phyloP scores from a whole-genome alignment of 2,113 vertebrate species.

The Cavia aperea region DNA sequence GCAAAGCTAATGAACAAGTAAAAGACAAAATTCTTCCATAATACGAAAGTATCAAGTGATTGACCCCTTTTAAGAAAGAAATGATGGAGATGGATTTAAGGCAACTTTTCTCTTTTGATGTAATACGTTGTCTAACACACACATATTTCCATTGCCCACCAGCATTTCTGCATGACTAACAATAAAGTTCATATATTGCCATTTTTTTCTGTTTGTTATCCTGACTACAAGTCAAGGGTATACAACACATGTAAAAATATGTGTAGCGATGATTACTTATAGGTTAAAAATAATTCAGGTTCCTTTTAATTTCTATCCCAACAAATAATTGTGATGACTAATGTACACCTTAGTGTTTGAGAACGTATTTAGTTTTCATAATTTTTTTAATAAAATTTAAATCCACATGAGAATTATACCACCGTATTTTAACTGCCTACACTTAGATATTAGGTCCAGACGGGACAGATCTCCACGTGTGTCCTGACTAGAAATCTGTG shows the following conservation, averaged over 20 bases:
- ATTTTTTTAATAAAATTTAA: background rate
- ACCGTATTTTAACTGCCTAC: background rate
- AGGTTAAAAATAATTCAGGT: background rate
- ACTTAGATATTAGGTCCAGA: background rate
- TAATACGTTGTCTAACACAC: background rate
- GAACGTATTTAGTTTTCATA: background rate
- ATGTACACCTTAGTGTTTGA: background rate
- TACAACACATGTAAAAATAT: background rate
- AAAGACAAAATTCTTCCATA: background rate
- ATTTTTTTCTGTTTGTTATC: background rate
- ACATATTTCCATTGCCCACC: background rate
- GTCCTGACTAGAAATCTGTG: background rate
- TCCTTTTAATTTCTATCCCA: background rate
- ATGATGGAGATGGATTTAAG: background rate
- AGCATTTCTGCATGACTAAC: background rate
- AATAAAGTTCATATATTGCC: background rate
- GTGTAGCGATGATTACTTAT: background rate
- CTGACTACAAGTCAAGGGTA: background rate
- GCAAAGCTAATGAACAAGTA: background rate
- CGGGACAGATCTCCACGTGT: background rate
- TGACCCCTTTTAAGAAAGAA: background rate
- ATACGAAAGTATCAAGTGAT: background rate
- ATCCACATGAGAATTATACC: background rate
- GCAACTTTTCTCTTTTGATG: background rate
- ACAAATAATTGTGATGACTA: background rate